These are phyloP conservation scores for Lagria hirta DNA, from an alignment of 2,888 invertebrate species.

Conservation along the genomic window DNA sequence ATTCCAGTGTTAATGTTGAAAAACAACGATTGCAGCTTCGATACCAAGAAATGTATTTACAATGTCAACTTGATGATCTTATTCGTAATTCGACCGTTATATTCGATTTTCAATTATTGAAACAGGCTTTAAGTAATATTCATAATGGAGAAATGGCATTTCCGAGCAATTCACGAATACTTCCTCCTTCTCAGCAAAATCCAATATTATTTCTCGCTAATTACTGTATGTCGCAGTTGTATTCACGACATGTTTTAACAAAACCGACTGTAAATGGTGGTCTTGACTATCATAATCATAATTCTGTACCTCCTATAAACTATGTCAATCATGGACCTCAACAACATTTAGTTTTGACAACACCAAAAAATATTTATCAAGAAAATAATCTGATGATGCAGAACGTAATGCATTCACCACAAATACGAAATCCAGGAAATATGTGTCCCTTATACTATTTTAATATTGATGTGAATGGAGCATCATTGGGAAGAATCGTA, in stretches of 20 bases:
- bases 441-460: conserved; percentile 74
- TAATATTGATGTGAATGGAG: conserved; percentile 73
- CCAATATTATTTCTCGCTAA: conserved; percentile 73
- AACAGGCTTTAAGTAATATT: conserved; percentile 66
- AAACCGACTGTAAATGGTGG: conserved; percentile 59
- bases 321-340: conserved; percentile 42
- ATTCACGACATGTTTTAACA: conserved; percentile 64
- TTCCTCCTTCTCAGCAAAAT: conserved; percentile 59
- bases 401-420: conserved; percentile 57
- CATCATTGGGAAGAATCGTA: conserved; percentile 70
- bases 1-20: conserved; percentile 63
- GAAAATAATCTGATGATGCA: conserved; percentile 50
- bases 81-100: conserved; percentile 65
- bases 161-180: conserved; percentile 47
- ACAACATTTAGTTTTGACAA: conserved; percentile 48
- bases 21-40: conserved; percentile 68
- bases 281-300: conserved; percentile 53
- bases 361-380: conserved; percentile 50
- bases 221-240: conserved; percentile 74
- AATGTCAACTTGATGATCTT: conserved; percentile 70
- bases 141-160: conserved; percentile 61
- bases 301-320: conserved; percentile 47
- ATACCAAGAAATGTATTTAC: conserved; percentile 71
- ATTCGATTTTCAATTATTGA: conserved; percentile 68
- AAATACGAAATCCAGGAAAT: conserved; percentile 60